Conservation (phyloP, 1,140 invertebrate species). For the Mya arenaria region DNA sequence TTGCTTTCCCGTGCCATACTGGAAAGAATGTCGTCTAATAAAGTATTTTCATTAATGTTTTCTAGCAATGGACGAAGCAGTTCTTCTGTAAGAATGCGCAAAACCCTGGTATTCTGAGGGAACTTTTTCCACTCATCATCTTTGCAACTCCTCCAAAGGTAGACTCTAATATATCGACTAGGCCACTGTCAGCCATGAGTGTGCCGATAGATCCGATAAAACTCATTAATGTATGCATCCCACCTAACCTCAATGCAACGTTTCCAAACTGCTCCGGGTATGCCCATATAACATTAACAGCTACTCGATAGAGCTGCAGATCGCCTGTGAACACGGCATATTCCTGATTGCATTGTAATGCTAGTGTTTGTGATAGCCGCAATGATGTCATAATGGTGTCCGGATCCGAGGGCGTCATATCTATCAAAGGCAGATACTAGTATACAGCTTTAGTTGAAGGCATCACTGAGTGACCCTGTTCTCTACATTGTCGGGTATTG, state of each 20-base stretch:
- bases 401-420: constrained; percentile 50
- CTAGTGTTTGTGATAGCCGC: constrained; percentile 4
- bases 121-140: constrained; percentile 62
- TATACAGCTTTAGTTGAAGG: constrained; percentile 43
- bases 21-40: constrained; percentile 13
- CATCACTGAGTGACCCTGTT: constrained; percentile 14
- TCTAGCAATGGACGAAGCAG: neutral
- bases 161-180: constrained; percentile 45
- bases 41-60: neutral
- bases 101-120: constrained; percentile 57
- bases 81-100: constrained; percentile 57
- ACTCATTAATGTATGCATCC: constrained; percentile 66
- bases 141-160: constrained; percentile 47
- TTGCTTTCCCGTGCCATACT: constrained; percentile 27
- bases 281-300: constrained; percentile 34
- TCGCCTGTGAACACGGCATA: constrained; percentile 38
- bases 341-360: constrained; percentile 17
- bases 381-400: constrained; percentile 57
- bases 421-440: constrained; percentile 50
- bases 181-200: constrained; percentile 56
- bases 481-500: neutral
- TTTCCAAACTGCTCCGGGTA: constrained; percentile 48
- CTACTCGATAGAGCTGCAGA: constrained; percentile 48
- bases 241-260: constrained; percentile 53
- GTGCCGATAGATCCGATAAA: constrained; percentile 58